Evolutionary conservation across 2,113 vertebrate species (phyloP).

Genomic region (Ictidomys tridecemlineatus): DNA sequence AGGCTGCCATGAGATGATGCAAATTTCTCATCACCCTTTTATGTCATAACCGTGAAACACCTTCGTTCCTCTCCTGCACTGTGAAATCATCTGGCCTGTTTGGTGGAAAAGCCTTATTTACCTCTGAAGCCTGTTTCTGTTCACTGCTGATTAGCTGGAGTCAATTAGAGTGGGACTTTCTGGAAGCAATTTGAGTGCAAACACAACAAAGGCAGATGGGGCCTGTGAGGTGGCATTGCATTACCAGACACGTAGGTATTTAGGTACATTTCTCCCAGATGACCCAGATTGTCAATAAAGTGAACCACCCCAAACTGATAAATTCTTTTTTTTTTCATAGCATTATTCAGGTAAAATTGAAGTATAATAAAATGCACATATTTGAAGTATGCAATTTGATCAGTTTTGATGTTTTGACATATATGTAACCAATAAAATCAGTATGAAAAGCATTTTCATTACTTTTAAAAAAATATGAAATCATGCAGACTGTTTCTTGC

Average conservation of each 20-base stretch:
- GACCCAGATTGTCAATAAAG: slow-evolving; percentile 13
- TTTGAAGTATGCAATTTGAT: too few relatives aligned
- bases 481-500: too few relatives aligned
- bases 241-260: not conserved
- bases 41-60: not conserved
- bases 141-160: slow-evolving; percentile 46
- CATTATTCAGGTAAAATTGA: too few relatives aligned
- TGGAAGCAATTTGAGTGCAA: not conserved
- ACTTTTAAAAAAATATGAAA: too few relatives aligned
- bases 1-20: not conserved
- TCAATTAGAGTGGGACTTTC: not conserved
- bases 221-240: not conserved
- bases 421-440: too few relatives aligned
- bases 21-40: not conserved
- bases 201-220: slow-evolving; percentile 26
- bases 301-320: not conserved
- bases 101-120: not conserved
- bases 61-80: slow-evolving; percentile 28
- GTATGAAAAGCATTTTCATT: too few relatives aligned
- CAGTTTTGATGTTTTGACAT: too few relatives aligned
- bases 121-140: slow-evolving; percentile 29
- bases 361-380: too few relatives aligned
- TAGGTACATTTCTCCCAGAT: not conserved
- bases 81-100: slow-evolving; percentile 42
- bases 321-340: too few relatives aligned